Conservation (phyloP, 2,888 invertebrate genomes). For the Ceriagrion tenellum region DNA sequence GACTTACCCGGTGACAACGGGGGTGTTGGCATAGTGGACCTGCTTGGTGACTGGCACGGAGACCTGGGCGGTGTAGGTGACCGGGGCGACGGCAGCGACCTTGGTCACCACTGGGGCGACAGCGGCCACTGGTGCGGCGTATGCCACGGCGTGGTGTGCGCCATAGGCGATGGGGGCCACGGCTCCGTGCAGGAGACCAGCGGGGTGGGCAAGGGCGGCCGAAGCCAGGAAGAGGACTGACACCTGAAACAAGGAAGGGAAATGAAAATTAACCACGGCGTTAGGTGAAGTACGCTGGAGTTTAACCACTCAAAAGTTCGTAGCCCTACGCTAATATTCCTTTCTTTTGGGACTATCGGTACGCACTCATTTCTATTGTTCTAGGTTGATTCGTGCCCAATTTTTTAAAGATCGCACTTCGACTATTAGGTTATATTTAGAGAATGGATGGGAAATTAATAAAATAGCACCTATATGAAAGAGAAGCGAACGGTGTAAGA, state of each 20-base stretch:
- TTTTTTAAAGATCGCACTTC: no score
- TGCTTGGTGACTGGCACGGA: constrained; percentile 70
- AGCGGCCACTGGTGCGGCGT: constrained; percentile 68
- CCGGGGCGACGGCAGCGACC: constrained; percentile 62
- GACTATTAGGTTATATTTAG: no score
- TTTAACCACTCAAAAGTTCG: no score
- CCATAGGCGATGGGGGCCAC: constrained; percentile 47
- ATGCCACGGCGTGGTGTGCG: constrained; percentile 70
- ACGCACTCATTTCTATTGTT: no score
- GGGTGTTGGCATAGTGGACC: constrained; percentile 70
- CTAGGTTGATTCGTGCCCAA: no score
- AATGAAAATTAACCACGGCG: no score
- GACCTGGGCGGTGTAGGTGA: constrained; percentile 62
- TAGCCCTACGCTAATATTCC: no score
- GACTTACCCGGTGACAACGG: constrained; percentile 70
- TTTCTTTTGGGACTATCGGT: no score
- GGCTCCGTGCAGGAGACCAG: background rate
- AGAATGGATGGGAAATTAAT: no score
- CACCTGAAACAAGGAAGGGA: background rate
- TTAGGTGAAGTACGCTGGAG: no score
- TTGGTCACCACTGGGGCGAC: constrained; percentile 73
- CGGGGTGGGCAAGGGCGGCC: constrained; percentile 47
- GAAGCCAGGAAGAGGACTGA: constrained; percentile 55
- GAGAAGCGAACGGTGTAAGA: no score
- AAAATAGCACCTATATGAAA: no score